Evolutionary conservation across 1,140 invertebrate genomes (phyloP), one percentile per base, ranked within the genome.

Genomic region (Lasioglossum baleicum): DNA sequence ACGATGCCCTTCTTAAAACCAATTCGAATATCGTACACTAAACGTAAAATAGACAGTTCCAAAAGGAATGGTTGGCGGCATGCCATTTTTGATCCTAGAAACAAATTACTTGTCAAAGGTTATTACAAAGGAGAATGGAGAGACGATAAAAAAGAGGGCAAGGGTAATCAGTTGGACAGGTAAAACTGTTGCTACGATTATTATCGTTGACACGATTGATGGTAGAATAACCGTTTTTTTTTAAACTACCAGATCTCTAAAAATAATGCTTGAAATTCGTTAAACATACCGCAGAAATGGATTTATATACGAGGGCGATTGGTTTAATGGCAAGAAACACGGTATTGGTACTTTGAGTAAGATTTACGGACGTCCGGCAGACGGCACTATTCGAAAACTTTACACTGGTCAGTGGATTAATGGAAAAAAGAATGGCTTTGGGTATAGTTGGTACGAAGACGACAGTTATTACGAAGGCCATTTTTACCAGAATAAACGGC

Each of bases 381-480:
- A 77, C 20, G 80, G 67, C 44, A 69, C 58, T 8, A 61, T 81
- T n/a, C 10, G 63, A 15, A 87, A 84, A 75, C 48, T 75, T 42
- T 94, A 94, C 61, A 88, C 90, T 61, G 93, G 93, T 5, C 87
- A 92, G 7, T 95, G 95, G 95, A 83, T 92, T 2, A 83, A 91
- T 13, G 94, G 94, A 0, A 94, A 92, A 81, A 93, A 91, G 13
- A 89, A 95, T 31, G 95, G 95, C 31, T 88, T 93, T 35, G 95
- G 95, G 6, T 89, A 93, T 84, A 86, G 91, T 53, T 94, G 94
- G 83, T 95, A 94, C 82, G 87, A 91, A n/a, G 93, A 95, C 72
- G 94, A 93, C 3, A 92, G 93, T 66, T 92, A 94, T 51, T 96
- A 95, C 82, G 93, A 95, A 70, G 96, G 96, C 10, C 92, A 94